Conservation (phyloP, 1,140 invertebrate species). For the Arctopsyche grandis region DNA sequence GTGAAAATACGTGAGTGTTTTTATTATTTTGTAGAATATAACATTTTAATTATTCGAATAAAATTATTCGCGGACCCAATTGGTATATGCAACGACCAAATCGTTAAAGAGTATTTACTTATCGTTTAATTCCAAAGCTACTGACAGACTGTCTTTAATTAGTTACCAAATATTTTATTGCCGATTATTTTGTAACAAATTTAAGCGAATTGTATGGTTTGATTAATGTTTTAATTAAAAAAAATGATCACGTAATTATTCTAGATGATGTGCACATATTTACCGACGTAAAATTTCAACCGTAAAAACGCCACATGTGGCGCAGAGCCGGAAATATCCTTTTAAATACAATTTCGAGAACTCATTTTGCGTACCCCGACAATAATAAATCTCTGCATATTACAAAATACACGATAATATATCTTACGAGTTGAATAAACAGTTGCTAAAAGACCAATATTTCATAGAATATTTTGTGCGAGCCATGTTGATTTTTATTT, state of each 20-base stretch:
- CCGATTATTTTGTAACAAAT: no score
- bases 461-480: constrained; percentile 24
- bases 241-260: neutral
- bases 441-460: constrained; percentile 37
- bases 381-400: constrained; percentile 32
- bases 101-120: no score
- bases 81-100: no score
- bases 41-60: no score
- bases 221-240: no score
- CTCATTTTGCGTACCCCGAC: neutral
- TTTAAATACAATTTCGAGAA: constrained; percentile 31
- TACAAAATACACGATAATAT: constrained; percentile 36
- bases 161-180: no score
- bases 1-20: no score
- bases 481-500: constrained; percentile 35
- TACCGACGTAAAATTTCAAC: neutral
- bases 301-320: neutral
- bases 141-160: no score
- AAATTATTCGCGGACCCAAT: no score
- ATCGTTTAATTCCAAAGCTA: no score
- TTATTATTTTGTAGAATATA: no score
- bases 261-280: neutral
- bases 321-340: neutral
- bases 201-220: no score
- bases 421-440: constrained; percentile 35